Evolutionary conservation across 23 tunicate genomes (phyloP), one percentile per base, ranked within the genome.

Genomic region (Trididemnum clinides): DNA sequence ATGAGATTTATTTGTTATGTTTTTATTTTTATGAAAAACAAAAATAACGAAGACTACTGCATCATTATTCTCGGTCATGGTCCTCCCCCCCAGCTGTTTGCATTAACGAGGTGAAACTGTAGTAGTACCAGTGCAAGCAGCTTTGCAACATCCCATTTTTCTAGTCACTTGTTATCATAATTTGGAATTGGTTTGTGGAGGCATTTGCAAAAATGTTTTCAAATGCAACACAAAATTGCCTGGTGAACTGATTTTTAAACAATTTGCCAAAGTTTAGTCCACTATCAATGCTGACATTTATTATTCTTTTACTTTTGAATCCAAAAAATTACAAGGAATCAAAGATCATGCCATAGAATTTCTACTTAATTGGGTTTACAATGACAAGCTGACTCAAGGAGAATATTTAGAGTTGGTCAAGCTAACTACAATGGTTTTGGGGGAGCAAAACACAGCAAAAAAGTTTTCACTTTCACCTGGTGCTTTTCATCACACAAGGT

Each of bases 401-500:
- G 75, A 66, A 15, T 66, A 66, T 32, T 29, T 66, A 20, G 75
- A 66, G 37, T 6, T 66, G 37, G 75, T 66, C n/a, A 37, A 66
- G 75, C 37, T 66, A 32, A 28, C 75, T 29, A 20, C 31, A 3
- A 3, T 66, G 75, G 30, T 66, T 66, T 66, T 66, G 37, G 75
- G 75, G n/a, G n/a, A n/a, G n/a, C n/a, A n/a, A n/a, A n/a, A n/a
- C n/a, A n/a, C n/a, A n/a, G n/a, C n/a, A n/a, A n/a, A 18, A n/a
- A n/a, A n/a, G n/a, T n/a, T n/a, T n/a, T n/a, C n/a, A n/a, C n/a
- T n/a, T n/a, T n/a, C 75, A 69, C 75, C 36, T 33, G 75, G 75
- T 30, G 75, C 75, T 28, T 31, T 69, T 23, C 75, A 69, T 23
- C 75, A 73, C 22, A 57, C 80, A 36, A 73, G 57, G 80, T 73